Evolutionary conservation across 2,888 invertebrate species (phyloP).

Genomic region (Torymus auratus): DNA sequence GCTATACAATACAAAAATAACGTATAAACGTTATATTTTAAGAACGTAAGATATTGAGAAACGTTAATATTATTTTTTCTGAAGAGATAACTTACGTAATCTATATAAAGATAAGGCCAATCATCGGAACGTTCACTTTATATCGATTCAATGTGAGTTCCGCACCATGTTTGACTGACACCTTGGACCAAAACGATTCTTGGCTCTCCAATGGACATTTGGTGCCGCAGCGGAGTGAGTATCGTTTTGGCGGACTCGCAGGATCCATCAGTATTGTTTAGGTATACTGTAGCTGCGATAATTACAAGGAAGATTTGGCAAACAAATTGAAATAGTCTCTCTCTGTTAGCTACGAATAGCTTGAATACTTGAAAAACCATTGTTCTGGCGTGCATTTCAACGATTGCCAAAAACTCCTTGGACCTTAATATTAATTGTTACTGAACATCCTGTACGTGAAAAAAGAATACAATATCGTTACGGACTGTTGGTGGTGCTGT

Average conservation of each 20-base stretch:
- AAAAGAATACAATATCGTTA: constrained; percentile 14
- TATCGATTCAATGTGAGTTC: constrained; percentile 33
- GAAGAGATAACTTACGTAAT: background rate
- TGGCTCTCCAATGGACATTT: constrained; percentile 29
- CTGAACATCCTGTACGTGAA: constrained; percentile 8
- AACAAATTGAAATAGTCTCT: background rate
- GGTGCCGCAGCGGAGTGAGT: constrained; percentile 47
- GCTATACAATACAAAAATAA: too few species aligned
- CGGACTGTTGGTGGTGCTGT: constrained; percentile 41
- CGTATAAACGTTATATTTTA: too few species aligned
- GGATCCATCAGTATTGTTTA: constrained; percentile 18
- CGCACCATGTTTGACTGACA: constrained; percentile 17
- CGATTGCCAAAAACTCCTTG: constrained; percentile 13
- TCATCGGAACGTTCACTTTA: constrained; percentile 13
- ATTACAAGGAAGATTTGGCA: constrained; percentile 22
- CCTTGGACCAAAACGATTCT: constrained; percentile 30
- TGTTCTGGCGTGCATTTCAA: background rate
- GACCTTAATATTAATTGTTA: constrained; percentile 28
- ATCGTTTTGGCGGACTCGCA: constrained; percentile 36
- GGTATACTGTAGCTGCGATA: constrained; percentile 4
- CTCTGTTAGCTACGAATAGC: too few species aligned
- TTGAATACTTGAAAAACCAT: too few species aligned
- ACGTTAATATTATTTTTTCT: background rate
- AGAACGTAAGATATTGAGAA: too few species aligned
- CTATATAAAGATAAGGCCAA: background rate